Evolutionary conservation across 2,888 invertebrate genomes (phyloP).

Genomic region (Seladonia tumulorum): DNA sequence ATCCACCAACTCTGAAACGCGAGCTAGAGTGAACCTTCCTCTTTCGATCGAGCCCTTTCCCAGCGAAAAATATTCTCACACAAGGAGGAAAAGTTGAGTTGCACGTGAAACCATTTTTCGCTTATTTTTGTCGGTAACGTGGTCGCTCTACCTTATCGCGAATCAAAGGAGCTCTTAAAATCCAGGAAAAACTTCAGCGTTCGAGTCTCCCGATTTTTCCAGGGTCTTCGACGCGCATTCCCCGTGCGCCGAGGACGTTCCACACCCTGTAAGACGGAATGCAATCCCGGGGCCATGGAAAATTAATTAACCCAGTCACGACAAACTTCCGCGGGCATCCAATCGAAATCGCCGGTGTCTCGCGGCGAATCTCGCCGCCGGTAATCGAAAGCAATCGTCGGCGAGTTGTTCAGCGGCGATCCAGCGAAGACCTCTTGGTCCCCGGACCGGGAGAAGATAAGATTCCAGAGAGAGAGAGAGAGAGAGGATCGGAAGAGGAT

Average conservation of each 20-base stretch:
- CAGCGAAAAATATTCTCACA: too few relatives aligned
- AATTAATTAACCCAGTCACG: constrained; percentile 6
- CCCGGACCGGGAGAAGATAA: constrained; percentile 26
- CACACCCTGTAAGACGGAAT: not conserved
- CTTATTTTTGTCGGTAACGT: too few relatives aligned
- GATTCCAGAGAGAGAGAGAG: too few relatives aligned
- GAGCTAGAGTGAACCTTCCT: too few relatives aligned
- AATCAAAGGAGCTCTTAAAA: not conserved
- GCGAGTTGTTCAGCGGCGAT: not conserved
- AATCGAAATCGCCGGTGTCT: not conserved
- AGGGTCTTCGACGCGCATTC: not conserved
- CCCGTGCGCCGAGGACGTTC: not conserved
- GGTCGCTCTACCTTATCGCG: too few relatives aligned
- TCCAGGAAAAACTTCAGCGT: not conserved
- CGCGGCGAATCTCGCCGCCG: not conserved
- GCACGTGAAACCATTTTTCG: too few relatives aligned
- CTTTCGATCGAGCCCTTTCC: too few relatives aligned
- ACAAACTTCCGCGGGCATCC: not conserved
- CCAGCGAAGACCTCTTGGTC: not conserved
- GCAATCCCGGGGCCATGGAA: constrained; percentile 5
- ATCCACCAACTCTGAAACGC: too few relatives aligned
- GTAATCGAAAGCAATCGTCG: not conserved
- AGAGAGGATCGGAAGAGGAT: constrained; percentile 28
- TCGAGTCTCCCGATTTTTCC: not conserved
- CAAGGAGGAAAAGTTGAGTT: too few relatives aligned